These are phyloP conservation scores for Petrophora chlorosata DNA, from an alignment of 2,888 invertebrate species.

Conservation along the genomic window DNA sequence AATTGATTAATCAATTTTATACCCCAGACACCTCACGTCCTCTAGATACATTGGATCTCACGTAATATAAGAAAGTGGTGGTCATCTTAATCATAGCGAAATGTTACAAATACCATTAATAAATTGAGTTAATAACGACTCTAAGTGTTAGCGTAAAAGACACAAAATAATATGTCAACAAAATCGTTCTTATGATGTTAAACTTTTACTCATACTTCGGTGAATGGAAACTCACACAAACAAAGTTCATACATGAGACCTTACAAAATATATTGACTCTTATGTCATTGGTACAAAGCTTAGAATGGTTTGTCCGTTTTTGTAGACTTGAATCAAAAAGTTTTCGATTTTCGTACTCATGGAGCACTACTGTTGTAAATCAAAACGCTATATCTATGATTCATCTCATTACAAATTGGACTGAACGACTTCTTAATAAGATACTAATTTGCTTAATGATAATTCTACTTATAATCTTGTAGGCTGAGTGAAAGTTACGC, in stretches of 20 bases:
- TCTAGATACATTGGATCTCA: conserved; percentile 19
- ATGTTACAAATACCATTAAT: conserved; percentile 2
- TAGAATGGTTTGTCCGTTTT: conserved; percentile 30
- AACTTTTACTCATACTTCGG: conserved; percentile 38
- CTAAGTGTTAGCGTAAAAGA: conserved; percentile 2
- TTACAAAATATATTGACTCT: conserved; percentile 24
- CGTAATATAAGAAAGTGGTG: conserved; percentile 38
- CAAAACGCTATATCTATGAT: conserved; percentile 34
- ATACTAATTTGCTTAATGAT: conserved; percentile 44
- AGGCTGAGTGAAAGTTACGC: conserved; percentile 49
- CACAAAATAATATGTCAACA: conserved; percentile 23
- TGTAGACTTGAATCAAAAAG: conserved; percentile 42
- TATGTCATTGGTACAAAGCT: conserved; percentile 6
- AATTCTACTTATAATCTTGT: conserved; percentile 21
- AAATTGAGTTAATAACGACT: background rate
- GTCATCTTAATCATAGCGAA: conserved; percentile 8
- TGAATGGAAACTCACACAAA: conserved; percentile 61
- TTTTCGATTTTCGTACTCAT: conserved; percentile 48
- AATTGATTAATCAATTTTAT: background rate
- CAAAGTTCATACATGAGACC: conserved; percentile 27
- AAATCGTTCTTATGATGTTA: conserved; percentile 22
- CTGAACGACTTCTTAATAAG: conserved; percentile 27
- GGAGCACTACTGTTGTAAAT: conserved; percentile 21
- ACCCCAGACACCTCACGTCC: conserved; percentile 11
- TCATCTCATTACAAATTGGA: conserved; percentile 36